These are phyloP conservation scores for Drosophila putrida DNA, from an alignment of 2,888 invertebrate genomes.

Conservation along the genomic window DNA sequence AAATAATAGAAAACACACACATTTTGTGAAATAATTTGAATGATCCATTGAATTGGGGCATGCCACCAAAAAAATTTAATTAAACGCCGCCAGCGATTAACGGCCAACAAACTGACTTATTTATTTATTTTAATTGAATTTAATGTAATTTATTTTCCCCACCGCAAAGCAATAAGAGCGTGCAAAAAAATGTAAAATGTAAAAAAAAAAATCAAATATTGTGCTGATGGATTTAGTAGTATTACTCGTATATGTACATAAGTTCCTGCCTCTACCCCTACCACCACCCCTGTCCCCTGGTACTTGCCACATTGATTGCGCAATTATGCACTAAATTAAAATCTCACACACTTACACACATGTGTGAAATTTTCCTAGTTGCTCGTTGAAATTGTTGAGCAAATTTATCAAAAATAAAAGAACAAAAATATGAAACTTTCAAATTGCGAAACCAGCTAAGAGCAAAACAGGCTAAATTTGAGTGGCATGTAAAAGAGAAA, in stretches of 20 bases:
- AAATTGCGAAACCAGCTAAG: slow-evolving; percentile 38
- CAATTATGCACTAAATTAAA: slow-evolving; percentile 75
- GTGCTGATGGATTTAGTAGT: slow-evolving; percentile 16
- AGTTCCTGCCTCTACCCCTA: neutral
- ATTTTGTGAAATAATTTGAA: slow-evolving; percentile 23
- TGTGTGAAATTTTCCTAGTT: slow-evolving; percentile 40
- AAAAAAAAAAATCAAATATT: neutral
- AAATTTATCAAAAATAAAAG: slow-evolving; percentile 46
- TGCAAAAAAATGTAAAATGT: neutral
- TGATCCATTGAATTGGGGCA: slow-evolving; percentile 8
- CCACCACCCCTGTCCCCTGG: neutral
- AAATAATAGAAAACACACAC: slow-evolving; percentile 26
- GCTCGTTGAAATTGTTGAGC: slow-evolving; percentile 42
- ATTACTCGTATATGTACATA: neutral
- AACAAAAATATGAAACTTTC: slow-evolving; percentile 31
- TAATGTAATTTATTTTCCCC: slow-evolving; percentile 47
- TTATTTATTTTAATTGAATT: slow-evolving; percentile 62
- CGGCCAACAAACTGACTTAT: slow-evolving; percentile 39
- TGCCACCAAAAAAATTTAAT: slow-evolving; percentile 39
- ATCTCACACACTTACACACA: slow-evolving; percentile 22
- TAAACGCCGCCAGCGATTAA: slow-evolving; percentile 40
- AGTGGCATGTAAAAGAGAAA: slow-evolving; percentile 6
- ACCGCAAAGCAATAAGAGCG: slow-evolving; percentile 16
- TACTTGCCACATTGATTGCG: slow-evolving; percentile 64
- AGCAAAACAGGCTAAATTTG: slow-evolving; percentile 17